Conservation (phyloP, 2,113 vertebrate genomes). For the Hemibagrus wyckioides region DNA sequence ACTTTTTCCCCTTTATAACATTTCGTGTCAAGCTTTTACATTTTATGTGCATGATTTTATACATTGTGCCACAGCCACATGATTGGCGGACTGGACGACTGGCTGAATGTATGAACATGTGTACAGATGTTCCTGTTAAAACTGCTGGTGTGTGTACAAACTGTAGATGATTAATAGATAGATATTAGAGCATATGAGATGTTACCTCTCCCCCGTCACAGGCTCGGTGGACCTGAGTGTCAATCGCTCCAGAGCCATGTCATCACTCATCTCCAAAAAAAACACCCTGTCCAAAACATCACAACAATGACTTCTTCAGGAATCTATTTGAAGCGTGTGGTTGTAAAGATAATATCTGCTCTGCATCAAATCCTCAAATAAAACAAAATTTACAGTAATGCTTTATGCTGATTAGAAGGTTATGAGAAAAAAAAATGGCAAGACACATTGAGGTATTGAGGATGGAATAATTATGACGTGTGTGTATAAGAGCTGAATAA, state of each 20-base stretch:
- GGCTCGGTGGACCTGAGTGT: slow-evolving; percentile 81
- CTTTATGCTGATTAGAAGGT: slow-evolving; percentile 20
- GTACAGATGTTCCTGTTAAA: no score
- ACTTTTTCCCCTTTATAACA: not conserved
- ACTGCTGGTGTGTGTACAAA: not conserved
- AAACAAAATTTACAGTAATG: not conserved
- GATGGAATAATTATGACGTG: slow-evolving; percentile 43
- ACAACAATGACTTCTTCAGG: not conserved
- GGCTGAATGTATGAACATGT: not conserved
- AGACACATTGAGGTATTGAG: slow-evolving; percentile 36
- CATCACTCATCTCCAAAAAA: slow-evolving; percentile 81
- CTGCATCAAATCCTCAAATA: not conserved
- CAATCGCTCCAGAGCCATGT: slow-evolving; percentile 81
- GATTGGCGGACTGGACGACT: not conserved
- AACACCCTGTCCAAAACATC: slow-evolving; percentile 77
- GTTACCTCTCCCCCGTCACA: slow-evolving; percentile 83
- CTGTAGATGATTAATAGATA: not conserved
- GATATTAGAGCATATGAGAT: not conserved
- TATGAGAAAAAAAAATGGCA: slow-evolving; percentile 12
- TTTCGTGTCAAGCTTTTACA: not conserved
- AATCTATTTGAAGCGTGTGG: not conserved
- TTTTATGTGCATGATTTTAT: not conserved
- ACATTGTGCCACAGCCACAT: not conserved
- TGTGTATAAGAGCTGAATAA: slow-evolving; percentile 47
- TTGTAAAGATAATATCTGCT: not conserved